phyloP scores from a whole-genome alignment of 2,888 invertebrate genomes.

The Sabellastarte sp. region DNA sequence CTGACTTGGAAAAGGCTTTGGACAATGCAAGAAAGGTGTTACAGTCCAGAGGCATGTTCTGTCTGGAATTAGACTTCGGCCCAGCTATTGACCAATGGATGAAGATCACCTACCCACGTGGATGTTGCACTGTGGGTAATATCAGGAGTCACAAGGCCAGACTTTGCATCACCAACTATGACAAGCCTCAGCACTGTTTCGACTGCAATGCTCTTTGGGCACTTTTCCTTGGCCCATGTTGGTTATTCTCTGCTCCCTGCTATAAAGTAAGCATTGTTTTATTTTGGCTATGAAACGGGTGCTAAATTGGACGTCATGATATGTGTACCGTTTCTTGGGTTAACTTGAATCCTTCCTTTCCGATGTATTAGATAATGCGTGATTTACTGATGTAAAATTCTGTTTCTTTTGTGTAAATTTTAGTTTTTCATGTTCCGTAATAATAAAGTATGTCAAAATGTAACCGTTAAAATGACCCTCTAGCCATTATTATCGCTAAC shows the following conservation, averaged over 20 bases:
- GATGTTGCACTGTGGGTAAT: slow-evolving; percentile 29
- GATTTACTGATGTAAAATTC: no score
- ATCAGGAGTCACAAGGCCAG: slow-evolving; percentile 29
- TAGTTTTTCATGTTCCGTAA: no score
- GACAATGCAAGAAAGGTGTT: slow-evolving; percentile 29
- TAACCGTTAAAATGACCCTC: no score
- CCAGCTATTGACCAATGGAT: slow-evolving; percentile 32
- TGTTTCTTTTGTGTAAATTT: no score
- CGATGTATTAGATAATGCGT: no score
- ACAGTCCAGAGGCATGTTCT: slow-evolving; percentile 27
- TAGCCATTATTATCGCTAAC: no score
- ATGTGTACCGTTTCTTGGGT: no score
- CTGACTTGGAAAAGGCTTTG: slow-evolving; percentile 29
- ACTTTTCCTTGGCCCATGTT: slow-evolving; percentile 30
- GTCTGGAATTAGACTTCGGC: slow-evolving; percentile 37
- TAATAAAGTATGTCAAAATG: no score
- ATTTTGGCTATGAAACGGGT: no score
- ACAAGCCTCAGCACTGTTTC: slow-evolving; percentile 32
- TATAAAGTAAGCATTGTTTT: slow-evolving; percentile 33
- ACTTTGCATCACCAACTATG: slow-evolving; percentile 35
- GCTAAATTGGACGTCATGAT: no score
- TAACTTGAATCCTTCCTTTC: no score
- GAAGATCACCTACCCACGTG: slow-evolving; percentile 27
- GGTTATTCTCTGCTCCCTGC: slow-evolving; percentile 33
- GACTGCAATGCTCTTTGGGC: slow-evolving; percentile 36